These are phyloP conservation scores for Magallana gigas DNA, from an alignment of 1,140 invertebrate genomes.

Conservation along the genomic window DNA sequence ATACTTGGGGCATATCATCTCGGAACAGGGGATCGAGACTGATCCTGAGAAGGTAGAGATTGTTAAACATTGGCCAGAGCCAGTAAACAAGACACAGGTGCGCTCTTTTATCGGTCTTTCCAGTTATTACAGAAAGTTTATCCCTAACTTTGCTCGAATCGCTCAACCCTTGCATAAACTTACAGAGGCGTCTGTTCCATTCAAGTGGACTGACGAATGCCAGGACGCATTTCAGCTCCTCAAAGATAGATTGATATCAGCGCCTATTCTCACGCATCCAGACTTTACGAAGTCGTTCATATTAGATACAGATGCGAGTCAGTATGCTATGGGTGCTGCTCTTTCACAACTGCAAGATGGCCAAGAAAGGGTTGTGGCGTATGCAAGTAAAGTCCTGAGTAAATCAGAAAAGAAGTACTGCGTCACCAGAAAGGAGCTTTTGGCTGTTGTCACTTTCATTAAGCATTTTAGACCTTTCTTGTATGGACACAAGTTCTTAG, in stretches of 20 bases:
- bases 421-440: conserved; percentile 58
- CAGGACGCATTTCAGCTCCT: conserved; percentile 38
- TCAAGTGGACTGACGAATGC: conserved; percentile 17
- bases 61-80: neutral
- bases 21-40: neutral
- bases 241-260: conserved; percentile 64
- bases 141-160: neutral
- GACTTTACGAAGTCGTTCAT: conserved; percentile 72
- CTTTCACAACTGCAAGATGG: conserved; percentile 73
- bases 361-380: conserved; percentile 47
- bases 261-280: conserved; percentile 65
- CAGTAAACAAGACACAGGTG: neutral
- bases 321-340: conserved; percentile 75
- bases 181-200: conserved; percentile 5
- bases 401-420: conserved; percentile 50
- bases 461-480: conserved; percentile 54
- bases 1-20: neutral
- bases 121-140: conserved; percentile 29
- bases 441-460: conserved; percentile 53
- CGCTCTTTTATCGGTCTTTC: conserved; percentile 7
- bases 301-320: conserved; percentile 77
- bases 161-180: conserved; percentile 3
- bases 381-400: conserved; percentile 37
- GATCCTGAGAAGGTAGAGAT: neutral
- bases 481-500: conserved; percentile 52